A percentile compares a stretch with the other conserved stretches of the same genome.
These are phyloP conservation scores for Microcebus murinus DNA, from an alignment of 2,113 vertebrate species.

Conservation along the genomic window DNA sequence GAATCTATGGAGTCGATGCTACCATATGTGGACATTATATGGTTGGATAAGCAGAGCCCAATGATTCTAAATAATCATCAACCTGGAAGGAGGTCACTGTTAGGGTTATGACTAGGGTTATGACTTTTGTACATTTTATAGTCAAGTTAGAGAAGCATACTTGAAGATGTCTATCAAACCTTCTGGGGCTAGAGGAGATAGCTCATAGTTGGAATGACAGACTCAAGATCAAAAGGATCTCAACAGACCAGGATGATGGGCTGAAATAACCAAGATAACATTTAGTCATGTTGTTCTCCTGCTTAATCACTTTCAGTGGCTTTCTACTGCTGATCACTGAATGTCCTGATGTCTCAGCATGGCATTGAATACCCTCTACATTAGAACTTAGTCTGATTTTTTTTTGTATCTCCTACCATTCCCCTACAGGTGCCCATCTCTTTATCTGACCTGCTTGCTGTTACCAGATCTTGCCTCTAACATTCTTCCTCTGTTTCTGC, in stretches of 20 bases:
- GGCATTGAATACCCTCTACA: not conserved
- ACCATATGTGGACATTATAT: not conserved
- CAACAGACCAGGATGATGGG: not conserved
- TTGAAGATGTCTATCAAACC: not conserved
- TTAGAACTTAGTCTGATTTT: not conserved
- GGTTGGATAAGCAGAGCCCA: not conserved
- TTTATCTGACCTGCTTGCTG: not conserved
- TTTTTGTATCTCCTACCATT: not conserved
- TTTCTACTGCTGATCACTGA: not conserved
- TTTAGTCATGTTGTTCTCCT: not conserved
- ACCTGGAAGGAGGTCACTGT: not conserved
- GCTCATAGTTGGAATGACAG: not conserved
- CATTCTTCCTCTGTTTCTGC: not conserved
- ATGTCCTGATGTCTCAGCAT: not conserved
- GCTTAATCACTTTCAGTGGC: not conserved
- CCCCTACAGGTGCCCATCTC: not conserved
- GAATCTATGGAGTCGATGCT: not conserved
- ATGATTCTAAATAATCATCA: not conserved
- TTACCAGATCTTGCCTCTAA: not conserved
- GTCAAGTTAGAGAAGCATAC: not conserved
- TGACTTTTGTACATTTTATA: not conserved
- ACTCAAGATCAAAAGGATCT: not conserved
- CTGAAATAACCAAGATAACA: not conserved
- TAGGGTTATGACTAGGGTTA: not conserved
- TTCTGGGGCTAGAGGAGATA: not conserved